A percentile compares a stretch with the other conserved stretches of the same genome.
Evolutionary conservation across 2,888 invertebrate genomes (phyloP).

Genomic region (Slavum lentiscoides): DNA sequence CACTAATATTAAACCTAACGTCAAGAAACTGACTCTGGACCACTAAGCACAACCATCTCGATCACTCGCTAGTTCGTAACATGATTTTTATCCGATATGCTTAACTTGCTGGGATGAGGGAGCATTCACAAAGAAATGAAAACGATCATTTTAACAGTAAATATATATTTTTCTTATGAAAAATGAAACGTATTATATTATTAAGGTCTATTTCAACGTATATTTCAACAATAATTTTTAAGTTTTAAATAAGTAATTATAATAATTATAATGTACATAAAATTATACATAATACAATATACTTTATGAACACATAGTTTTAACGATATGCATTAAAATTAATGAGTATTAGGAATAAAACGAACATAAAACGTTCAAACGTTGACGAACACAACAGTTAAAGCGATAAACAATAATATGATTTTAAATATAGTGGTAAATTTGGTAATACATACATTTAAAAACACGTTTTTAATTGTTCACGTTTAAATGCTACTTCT

Average conservation of each 20-base stretch:
- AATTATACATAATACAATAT: background rate
- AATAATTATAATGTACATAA: background rate
- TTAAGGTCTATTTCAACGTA: too few species aligned
- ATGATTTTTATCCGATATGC: too few species aligned
- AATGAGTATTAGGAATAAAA: background rate
- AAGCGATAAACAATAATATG: slow-evolving; percentile 7
- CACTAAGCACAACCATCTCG: too few species aligned
- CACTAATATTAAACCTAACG: too few species aligned
- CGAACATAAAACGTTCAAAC: background rate
- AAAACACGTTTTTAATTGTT: background rate
- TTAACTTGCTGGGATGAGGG: too few species aligned
- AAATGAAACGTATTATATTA: too few species aligned
- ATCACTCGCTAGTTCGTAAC: too few species aligned
- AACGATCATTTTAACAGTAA: background rate
- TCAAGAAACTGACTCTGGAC: too few species aligned
- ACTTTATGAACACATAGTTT: slow-evolving; percentile 34
- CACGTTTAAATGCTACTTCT: background rate
- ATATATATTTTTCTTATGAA: too few species aligned
- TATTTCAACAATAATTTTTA: slow-evolving; percentile 4
- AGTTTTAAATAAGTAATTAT: background rate
- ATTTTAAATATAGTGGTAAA: background rate
- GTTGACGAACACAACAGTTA: background rate
- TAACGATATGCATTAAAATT: slow-evolving; percentile 34
- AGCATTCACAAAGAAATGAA: background rate
- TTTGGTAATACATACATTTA: background rate